Conservation (phyloP, 2,113 vertebrate genomes). For the Polypterus senegalus region DNA sequence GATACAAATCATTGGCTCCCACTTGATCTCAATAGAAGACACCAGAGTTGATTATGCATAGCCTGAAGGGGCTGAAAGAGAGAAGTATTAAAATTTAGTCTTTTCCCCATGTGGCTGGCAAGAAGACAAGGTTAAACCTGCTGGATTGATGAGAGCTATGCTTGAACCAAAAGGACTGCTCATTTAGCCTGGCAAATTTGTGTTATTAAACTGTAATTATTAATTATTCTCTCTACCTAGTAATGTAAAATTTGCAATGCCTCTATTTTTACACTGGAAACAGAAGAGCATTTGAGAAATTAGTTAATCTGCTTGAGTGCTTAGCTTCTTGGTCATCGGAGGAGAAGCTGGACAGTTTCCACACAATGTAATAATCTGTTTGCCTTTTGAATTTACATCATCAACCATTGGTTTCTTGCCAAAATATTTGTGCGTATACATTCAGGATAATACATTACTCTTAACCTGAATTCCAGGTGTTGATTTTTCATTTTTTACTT, state of each 20-base stretch:
- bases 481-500: too few species aligned
- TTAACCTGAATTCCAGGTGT: too few species aligned
- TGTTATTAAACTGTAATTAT: slow-evolving; percentile 8
- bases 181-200: not conserved
- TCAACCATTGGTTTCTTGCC: too few species aligned
- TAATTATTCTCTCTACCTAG: slow-evolving; percentile 8
- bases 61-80: slow-evolving; percentile 35
- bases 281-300: too few species aligned
- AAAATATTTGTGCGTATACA: too few species aligned
- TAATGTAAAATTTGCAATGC: not conserved
- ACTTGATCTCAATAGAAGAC: slow-evolving; percentile 21
- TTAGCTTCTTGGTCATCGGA: too few species aligned
- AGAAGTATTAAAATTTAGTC: slow-evolving; percentile 30
- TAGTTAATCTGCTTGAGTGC: too few species aligned
- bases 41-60: slow-evolving; percentile 37
- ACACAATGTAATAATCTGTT: too few species aligned
- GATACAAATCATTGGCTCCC: slow-evolving; percentile 20
- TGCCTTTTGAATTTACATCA: too few species aligned
- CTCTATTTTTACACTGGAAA: too few species aligned
- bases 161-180: slow-evolving; percentile 10
- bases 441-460: too few species aligned
- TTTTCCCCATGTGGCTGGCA: slow-evolving; percentile 32
- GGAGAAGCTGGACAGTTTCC: too few species aligned
- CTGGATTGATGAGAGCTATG: slow-evolving; percentile 42
- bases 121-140: slow-evolving; percentile 51